phyloP scores from a whole-genome alignment of 2,888 invertebrate genomes.

The Sarcophaga variegata region DNA sequence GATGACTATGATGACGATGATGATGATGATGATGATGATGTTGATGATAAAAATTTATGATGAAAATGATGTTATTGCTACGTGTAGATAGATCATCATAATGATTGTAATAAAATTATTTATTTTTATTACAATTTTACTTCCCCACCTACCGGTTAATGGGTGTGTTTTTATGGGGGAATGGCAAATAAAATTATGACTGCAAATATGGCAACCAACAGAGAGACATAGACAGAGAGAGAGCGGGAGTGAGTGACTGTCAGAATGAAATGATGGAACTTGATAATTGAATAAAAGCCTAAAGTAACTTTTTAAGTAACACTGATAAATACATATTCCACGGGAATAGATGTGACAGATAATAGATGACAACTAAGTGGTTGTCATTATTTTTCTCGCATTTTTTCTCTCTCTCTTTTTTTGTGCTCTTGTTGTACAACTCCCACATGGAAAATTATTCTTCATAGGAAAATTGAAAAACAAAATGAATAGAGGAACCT shows the following conservation, averaged over 20 bases:
- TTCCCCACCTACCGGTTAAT: neutral
- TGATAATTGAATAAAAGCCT: constrained; percentile 49
- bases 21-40: constrained; percentile 3
- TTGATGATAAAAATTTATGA: constrained; percentile 2
- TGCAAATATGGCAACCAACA: neutral
- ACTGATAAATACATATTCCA: constrained; percentile 11
- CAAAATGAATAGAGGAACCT: neutral
- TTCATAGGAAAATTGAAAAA: neutral
- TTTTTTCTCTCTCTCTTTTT: too few relatives aligned
- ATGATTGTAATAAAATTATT: constrained; percentile 41
- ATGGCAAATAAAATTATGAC: constrained; percentile 13
- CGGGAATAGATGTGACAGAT: neutral
- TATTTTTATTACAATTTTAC: constrained; percentile 38
- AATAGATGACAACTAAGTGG: constrained; percentile 1
- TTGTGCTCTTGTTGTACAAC: neutral
- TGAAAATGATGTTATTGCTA: constrained; percentile 8
- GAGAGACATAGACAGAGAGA: neutral
- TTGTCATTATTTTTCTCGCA: neutral
- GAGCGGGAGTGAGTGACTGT: neutral
- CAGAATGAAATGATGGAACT: constrained; percentile 8
- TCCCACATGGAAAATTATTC: constrained; percentile 1
- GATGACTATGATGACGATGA: neutral
- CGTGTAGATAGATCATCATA: neutral
- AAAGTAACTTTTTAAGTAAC: constrained; percentile 33
- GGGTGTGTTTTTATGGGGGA: too few relatives aligned